Evolutionary conservation across 2,797 vertebrate species (phyloP).

Genomic region (Sardinella longiceps): DNA sequence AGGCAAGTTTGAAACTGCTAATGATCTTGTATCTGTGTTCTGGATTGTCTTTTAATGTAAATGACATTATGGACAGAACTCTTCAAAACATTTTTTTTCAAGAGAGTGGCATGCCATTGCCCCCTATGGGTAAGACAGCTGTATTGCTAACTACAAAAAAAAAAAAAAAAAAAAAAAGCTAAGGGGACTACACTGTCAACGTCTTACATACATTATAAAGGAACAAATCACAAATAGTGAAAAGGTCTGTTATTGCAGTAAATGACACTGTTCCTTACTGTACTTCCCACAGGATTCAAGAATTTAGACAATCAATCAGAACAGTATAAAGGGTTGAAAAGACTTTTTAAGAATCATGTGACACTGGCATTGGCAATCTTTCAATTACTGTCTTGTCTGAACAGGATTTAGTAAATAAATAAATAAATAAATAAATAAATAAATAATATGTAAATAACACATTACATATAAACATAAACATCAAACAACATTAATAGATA

Average conservation of each 20-base stretch:
- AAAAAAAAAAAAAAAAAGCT: too few species aligned
- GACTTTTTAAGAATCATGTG: neutral
- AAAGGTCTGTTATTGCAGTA: neutral
- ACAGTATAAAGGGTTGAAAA: constrained; percentile 1
- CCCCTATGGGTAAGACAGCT: neutral
- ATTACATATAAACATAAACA: neutral
- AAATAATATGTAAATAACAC: constrained; percentile 5
- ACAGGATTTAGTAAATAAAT: neutral
- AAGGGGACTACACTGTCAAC: neutral
- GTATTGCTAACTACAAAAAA: constrained; percentile 2
- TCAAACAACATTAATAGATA: neutral
- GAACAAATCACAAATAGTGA: neutral
- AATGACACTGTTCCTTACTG: neutral
- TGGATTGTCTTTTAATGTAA: constrained; percentile 22
- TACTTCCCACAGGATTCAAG: neutral
- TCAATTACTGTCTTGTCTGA: neutral
- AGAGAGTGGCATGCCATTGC: neutral
- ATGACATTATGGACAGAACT: neutral
- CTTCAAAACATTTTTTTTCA: neutral
- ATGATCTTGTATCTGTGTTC: neutral
- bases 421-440: too few species aligned
- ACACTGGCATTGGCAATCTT: neutral
- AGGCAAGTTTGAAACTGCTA: neutral
- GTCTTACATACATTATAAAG: neutral
- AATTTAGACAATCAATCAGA: neutral